Evolutionary conservation across 2,888 invertebrate genomes (phyloP).

Genomic region (Mesochorus sp.): DNA sequence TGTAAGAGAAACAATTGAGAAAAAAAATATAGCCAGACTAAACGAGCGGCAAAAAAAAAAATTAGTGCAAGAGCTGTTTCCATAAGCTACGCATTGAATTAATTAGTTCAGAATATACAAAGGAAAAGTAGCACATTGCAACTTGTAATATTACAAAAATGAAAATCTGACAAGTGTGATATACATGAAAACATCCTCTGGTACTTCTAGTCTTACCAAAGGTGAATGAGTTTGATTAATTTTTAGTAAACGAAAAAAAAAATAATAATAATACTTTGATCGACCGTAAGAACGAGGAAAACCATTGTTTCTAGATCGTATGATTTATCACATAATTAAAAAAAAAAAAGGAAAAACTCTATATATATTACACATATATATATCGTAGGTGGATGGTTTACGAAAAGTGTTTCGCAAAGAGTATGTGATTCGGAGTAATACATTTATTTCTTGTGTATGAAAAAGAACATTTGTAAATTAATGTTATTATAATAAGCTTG

Average conservation of each 20-base stretch:
- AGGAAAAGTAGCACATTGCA: conserved; percentile 23
- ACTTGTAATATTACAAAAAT: conserved; percentile 35
- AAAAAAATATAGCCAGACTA: not conserved
- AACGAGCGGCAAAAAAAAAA: not conserved
- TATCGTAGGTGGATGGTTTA: conserved; percentile 53
- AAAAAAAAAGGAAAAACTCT: conserved; percentile 12
- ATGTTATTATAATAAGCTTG: conserved; percentile 49
- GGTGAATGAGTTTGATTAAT: conserved; percentile 58
- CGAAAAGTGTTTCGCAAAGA: conserved; percentile 40
- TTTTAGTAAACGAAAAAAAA: conserved; percentile 42
- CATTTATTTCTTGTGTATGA: conserved; percentile 57
- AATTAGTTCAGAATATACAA: conserved; percentile 21
- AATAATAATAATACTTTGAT: conserved; percentile 23
- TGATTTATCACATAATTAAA: conserved; percentile 41
- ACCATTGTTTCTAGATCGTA: conserved; percentile 46
- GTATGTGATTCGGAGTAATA: conserved; percentile 54
- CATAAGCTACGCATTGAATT: not conserved
- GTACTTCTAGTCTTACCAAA: conserved; percentile 70
- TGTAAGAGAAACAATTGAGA: not conserved
- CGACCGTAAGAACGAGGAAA: not conserved
- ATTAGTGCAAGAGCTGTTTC: conserved; percentile 26
- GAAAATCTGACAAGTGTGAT: conserved; percentile 59
- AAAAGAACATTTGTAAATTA: conserved; percentile 57
- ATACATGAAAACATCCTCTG: conserved; percentile 64
- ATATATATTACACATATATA: conserved; percentile 20